Evolutionary conservation across 2,113 vertebrate genomes (phyloP).

Genomic region (Stictonetta naevosa): DNA sequence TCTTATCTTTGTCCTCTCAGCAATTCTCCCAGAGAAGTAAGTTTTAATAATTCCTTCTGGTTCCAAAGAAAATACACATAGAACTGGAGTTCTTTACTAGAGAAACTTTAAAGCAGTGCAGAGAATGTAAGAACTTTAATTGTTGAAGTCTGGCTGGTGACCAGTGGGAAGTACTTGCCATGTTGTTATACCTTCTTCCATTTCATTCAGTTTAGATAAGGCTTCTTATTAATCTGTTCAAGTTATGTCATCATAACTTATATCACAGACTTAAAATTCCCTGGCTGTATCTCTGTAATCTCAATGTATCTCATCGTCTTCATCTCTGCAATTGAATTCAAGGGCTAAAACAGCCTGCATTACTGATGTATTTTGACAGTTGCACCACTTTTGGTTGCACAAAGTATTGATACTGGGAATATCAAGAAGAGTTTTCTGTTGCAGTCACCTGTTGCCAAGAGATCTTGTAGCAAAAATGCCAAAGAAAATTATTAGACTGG

Average conservation of each 20-base stretch:
- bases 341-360: neutral
- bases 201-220: neutral
- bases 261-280: neutral
- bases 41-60: conserved; percentile 48
- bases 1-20: conserved; percentile 96
- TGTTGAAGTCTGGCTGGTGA: neutral
- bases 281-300: neutral
- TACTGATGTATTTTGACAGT: neutral
- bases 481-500: neutral
- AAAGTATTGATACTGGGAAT: neutral
- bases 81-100: neutral
- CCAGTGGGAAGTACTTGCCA: neutral
- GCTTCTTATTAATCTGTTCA: neutral
- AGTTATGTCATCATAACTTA: too few relatives aligned
- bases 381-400: neutral
- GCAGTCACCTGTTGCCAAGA: neutral
- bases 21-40: conserved; percentile 92
- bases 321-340: neutral
- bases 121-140: neutral
- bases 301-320: neutral
- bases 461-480: neutral
- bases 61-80: neutral
- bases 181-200: neutral
- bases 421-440: neutral
- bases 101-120: neutral